phyloP scores from a whole-genome alignment of 2,113 vertebrate species.

The Oxyura jamaicensis region DNA sequence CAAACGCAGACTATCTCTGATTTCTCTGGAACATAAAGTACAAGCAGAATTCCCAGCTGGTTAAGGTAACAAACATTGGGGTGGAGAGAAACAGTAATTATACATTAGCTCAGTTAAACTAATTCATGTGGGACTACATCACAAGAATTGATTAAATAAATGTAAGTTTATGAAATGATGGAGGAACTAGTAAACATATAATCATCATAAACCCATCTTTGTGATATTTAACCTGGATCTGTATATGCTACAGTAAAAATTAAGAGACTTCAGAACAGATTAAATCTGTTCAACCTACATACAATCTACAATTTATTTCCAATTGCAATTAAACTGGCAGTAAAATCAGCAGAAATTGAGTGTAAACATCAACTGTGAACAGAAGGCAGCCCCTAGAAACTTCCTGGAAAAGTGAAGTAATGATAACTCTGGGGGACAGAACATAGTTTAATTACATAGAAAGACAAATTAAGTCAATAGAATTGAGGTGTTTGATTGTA shows the following conservation, averaged over 20 bases:
- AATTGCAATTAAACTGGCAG: not conserved
- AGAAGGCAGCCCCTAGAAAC: not conserved
- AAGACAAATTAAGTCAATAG: not conserved
- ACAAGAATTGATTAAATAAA: slow-evolving; percentile 40
- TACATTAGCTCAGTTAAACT: slow-evolving; percentile 62
- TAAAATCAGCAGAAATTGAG: not conserved
- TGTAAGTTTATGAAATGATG: slow-evolving; percentile 36
- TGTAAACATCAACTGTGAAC: not conserved
- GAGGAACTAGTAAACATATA: not conserved
- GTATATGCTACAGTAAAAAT: slow-evolving; percentile 18
- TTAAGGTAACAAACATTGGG: slow-evolving; percentile 36
- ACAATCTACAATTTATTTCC: not conserved
- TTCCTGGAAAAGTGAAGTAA: not conserved
- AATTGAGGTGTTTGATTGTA: not conserved
- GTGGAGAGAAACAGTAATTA: slow-evolving; percentile 63
- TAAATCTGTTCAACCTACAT: not conserved
- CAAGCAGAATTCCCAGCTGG: slow-evolving; percentile 50
- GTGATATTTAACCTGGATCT: not conserved
- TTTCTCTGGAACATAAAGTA: slow-evolving; percentile 31
- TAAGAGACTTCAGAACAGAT: not conserved
- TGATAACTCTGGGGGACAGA: not conserved
- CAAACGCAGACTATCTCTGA: not conserved
- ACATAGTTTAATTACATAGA: not conserved
- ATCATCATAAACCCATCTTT: not conserved
- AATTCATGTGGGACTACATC: slow-evolving; percentile 43